Percentiles rank a stretch among this genome's conserved stretches.
phyloP scores from a whole-genome alignment of 1,140 invertebrate genomes.

The Drosophila insularis region DNA sequence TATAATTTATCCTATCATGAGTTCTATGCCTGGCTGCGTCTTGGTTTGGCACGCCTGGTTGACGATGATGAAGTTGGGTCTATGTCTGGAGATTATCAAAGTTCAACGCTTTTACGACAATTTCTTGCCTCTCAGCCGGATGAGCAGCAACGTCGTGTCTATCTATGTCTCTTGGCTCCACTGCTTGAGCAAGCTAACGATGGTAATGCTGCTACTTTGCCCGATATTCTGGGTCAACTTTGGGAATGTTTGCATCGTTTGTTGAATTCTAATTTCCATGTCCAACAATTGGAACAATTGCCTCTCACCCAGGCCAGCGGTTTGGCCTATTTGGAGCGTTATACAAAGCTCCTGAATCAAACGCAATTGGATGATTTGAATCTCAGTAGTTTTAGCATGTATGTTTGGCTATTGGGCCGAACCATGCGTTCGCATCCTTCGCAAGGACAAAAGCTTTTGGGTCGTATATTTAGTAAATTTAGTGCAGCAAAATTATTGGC shows the following conservation, averaged over 20 bases:
- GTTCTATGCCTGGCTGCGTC: conserved; percentile 62
- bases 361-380: conserved; percentile 63
- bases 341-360: conserved; percentile 46
- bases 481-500: conserved; percentile 73
- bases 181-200: conserved; percentile 57
- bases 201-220: conserved; percentile 27
- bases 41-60: conserved; percentile 39
- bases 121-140: conserved; percentile 65
- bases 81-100: conserved; percentile 23
- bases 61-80: background rate
- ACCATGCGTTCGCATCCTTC: conserved; percentile 31
- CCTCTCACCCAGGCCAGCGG: conserved; percentile 56
- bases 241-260: conserved; percentile 80
- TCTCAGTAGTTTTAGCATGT: conserved; percentile 72
- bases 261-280: conserved; percentile 66
- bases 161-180: conserved; percentile 59
- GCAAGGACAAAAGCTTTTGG: conserved; percentile 70
- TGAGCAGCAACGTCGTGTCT: conserved; percentile 72
- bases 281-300: conserved; percentile 55
- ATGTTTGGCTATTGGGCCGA: conserved; percentile 65
- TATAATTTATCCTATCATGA: conserved; percentile 41
- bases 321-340: conserved; percentile 66
- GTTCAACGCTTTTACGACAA: conserved; percentile 38
- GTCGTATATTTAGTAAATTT: conserved; percentile 81
- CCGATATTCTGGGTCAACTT: conserved; percentile 64